Base-by-base conservation (phyloP, 2,888 invertebrate species). In the Emmelina monodactyla region DNA sequence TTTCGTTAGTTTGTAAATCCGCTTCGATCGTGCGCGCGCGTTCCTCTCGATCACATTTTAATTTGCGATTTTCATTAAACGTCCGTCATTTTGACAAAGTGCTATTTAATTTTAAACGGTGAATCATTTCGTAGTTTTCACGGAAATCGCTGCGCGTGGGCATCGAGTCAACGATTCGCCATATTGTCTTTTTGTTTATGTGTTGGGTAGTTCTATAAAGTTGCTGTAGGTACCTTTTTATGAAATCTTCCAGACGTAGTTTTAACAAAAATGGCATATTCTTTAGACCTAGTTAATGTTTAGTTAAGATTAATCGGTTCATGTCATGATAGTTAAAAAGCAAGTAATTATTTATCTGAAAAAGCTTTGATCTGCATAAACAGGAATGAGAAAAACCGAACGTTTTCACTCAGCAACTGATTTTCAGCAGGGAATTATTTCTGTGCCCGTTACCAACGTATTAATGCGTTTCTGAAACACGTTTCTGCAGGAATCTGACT, bases 1-100 rank as follows among this genome's bases (percentile, higher is more conserved):
- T 73, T 75, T 66, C 64, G 76, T 75, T 67, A 63, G 72, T 69
- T 53, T 60, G 65, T 66, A 64, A 58, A 51, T 52, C 50, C 47
- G 44, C 56, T 59, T 61, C 61, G 32, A 39, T 53, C 44, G 47
- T 47, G 50, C 64, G 58, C 64, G 54, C 49, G 55, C 49, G 41
- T 42, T 40, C 41, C 37, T 15, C 3, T 34, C 16, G 36, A 30
- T 33, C 29, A 12, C 28, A n/a, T 28, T 16, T 22, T 28, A 29
- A 22, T 31, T 30, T 30, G 7, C 12, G 15, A 22, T 5, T 19
- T 14, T 14, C 30, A 22, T 14, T 25, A 25, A 11, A n/a, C n/a
- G 9, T 15, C 10, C 12, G 31, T 35, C 16, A 14, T 16, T 29
- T 34, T 44, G 10, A 28, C 43, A 37, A 34, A 39, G 42, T 44